Percentiles rank a stretch among this genome's conserved stretches.
phyloP scores from a whole-genome alignment of 2,888 invertebrate genomes.

The Coecobrya sp. region DNA sequence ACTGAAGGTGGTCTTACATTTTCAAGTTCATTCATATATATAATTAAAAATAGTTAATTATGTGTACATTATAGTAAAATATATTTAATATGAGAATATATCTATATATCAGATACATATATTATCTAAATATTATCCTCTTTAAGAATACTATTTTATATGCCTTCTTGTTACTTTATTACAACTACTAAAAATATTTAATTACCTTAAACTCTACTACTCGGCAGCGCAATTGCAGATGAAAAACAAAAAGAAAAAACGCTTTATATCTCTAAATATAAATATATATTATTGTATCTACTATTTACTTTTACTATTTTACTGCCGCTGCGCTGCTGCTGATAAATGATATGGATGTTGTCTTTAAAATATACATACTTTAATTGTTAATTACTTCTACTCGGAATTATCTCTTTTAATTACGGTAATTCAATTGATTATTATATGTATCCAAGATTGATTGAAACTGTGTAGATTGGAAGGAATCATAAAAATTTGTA shows the following conservation, averaged over 20 bases:
- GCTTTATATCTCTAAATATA: constrained; percentile 62
- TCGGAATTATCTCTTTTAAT: too few species aligned
- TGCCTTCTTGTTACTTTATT: constrained; percentile 80
- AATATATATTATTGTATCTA: neutral
- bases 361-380: neutral
- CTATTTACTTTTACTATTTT: constrained; percentile 13
- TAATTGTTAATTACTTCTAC: neutral
- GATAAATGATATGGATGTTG: constrained; percentile 15
- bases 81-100: neutral
- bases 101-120: neutral
- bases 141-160: constrained; percentile 78
- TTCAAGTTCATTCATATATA: constrained; percentile 71
- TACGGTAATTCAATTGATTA: too few species aligned
- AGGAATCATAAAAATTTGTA: too few species aligned
- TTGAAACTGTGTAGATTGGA: too few species aligned
- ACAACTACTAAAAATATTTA: constrained; percentile 13
- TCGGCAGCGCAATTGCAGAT: constrained; percentile 73
- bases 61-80: constrained; percentile 3
- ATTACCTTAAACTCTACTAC: neutral
- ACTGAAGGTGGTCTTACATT: constrained; percentile 80
- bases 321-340: constrained; percentile 34
- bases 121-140: constrained; percentile 1
- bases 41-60: neutral
- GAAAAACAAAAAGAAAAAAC: constrained; percentile 69
- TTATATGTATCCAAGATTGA: too few species aligned